Percentiles rank a stretch among this genome's conserved stretches.
phyloP scores from a whole-genome alignment of 92 coral and sea anemone species.

The Anthopleura xanthogrammica region DNA sequence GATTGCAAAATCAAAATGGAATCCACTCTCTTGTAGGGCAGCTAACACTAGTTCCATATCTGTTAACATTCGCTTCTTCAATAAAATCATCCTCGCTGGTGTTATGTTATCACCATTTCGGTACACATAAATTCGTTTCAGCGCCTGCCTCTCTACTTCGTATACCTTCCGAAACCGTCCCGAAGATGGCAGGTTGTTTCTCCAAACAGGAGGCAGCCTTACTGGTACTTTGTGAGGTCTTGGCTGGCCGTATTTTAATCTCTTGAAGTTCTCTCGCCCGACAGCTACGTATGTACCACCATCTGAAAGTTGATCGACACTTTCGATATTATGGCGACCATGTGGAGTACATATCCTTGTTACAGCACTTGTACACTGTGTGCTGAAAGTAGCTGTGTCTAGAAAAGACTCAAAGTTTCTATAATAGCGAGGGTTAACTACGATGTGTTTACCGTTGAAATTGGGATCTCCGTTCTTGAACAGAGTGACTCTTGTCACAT shows the following conservation, averaged over 20 bases:
- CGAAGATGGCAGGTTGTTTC: conserved; percentile 40
- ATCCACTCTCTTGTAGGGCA: conserved; percentile 39
- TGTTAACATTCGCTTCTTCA: conserved; percentile 29
- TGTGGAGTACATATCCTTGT: conserved; percentile 48
- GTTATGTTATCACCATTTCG: conserved; percentile 44
- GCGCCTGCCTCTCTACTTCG: conserved; percentile 49
- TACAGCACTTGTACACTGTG: conserved; percentile 47
- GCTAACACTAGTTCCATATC: conserved; percentile 48
- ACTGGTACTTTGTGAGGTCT: conserved; percentile 14
- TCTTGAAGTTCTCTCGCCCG: conserved; percentile 49
- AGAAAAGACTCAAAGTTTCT: conserved; percentile 47
- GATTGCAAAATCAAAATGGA: conserved; percentile 38
- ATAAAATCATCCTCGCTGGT: conserved; percentile 42
- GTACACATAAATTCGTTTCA: conserved; percentile 39
- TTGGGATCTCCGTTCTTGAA: conserved; percentile 54
- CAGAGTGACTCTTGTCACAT: conserved; percentile 37
- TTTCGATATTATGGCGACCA: conserved; percentile 36
- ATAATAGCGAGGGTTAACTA: conserved; percentile 38
- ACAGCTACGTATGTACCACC: conserved; percentile 51
- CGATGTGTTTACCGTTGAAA: conserved; percentile 44
- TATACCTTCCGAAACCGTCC: conserved; percentile 52
- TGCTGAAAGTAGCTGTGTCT: conserved; percentile 36
- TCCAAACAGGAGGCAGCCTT: conserved; percentile 31
- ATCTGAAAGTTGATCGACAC: conserved; percentile 32
- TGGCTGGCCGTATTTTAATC: conserved; percentile 39